Evolutionary conservation across 1,140 invertebrate species (phyloP), one percentile per base, ranked within the genome.

Genomic region (Xylocopa sonorina): DNA sequence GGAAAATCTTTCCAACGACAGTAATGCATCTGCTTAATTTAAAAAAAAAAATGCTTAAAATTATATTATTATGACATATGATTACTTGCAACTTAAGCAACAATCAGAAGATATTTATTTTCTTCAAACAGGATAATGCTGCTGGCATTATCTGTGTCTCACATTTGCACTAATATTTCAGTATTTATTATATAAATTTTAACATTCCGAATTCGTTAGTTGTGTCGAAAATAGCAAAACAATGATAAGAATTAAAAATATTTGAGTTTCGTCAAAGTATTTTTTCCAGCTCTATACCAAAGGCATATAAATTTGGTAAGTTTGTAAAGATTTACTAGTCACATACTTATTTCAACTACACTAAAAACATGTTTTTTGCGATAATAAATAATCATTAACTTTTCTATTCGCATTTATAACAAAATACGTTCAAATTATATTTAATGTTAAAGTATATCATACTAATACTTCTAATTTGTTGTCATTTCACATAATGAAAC

Each of bases 11-110:
- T 85, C 81, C 7, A 90, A 86, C 78, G 87, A 89, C 50, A 89
- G 84, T 53, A 91, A 91, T 60, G 90, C 91, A 75, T 88, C 90
- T 62, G 91, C 90, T 87, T 92, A 91, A 88, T 73, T 67, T 63
- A 34, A 27, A 58, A 3, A 34, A 27, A 58, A 3, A 72, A 48
- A 32, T 57, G 41, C 32, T 84, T 77, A 66, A 58, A 81, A 41
- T 24, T 48, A 10, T 75, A 80, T 72, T 34, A 34, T 46, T 27
- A 29, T 53, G 18, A 63, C 14, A 32, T 27, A 57, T 38, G 24
- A 38, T 82, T 43, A 82, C 34, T 82, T 82, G 53, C 72, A 51
- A 53, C 64, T 78, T 53, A 43, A 68, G 64, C 62, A 83, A 84
- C 71, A 66, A 60, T 68, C 64, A 41, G 48, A 74, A 60, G 34